phyloP scores from a whole-genome alignment of 2,888 invertebrate genomes.

The Microplitis manilae region DNA sequence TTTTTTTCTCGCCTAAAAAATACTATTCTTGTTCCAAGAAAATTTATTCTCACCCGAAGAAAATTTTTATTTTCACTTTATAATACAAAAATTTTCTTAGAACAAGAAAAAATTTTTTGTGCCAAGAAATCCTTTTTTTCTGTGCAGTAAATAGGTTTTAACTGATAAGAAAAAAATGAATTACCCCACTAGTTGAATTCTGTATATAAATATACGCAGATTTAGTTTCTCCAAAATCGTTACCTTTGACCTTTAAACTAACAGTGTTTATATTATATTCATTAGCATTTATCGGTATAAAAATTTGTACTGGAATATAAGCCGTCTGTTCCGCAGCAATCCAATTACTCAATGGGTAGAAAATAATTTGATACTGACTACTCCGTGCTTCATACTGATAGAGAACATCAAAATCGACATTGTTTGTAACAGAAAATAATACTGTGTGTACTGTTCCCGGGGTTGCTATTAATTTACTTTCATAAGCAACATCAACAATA shows the following conservation, averaged over 20 bases:
- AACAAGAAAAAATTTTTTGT: no score
- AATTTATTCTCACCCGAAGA: no score
- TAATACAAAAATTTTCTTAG: no score
- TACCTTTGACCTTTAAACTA: constrained; percentile 55
- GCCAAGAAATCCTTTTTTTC: no score
- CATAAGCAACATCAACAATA: constrained; percentile 47
- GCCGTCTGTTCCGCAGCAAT: constrained; percentile 58
- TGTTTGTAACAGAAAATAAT: constrained; percentile 84
- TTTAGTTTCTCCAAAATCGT: constrained; percentile 57
- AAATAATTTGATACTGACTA: constrained; percentile 73
- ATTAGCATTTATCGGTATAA: constrained; percentile 50
- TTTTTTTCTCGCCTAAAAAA: no score
- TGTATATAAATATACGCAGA: constrained; percentile 60
- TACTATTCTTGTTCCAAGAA: no score
- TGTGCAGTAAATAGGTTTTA: background rate
- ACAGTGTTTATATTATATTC: constrained; percentile 56
- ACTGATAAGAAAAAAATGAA: background rate
- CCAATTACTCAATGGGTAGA: constrained; percentile 39
- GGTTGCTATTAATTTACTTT: constrained; percentile 52
- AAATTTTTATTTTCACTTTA: no score
- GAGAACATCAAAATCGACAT: constrained; percentile 74
- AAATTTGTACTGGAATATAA: constrained; percentile 55
- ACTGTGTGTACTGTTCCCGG: constrained; percentile 68
- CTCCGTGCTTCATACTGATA: constrained; percentile 77
- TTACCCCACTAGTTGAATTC: constrained; percentile 49